phyloP scores from a whole-genome alignment of 2,888 invertebrate species.

The Rhabditophanes sp. region DNA sequence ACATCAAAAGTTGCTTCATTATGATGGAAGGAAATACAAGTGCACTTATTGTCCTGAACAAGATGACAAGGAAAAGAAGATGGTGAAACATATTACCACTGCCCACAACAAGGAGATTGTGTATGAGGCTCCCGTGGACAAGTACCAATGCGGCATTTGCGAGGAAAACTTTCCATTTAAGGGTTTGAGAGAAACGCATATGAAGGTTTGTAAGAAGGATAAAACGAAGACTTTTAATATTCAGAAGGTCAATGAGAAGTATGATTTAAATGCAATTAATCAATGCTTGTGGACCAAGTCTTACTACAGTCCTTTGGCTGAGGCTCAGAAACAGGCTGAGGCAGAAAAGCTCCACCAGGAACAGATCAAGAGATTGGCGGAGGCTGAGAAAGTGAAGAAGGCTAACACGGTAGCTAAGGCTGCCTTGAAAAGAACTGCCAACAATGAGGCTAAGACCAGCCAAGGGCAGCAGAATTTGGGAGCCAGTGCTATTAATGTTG shows the following conservation, averaged over 20 bases:
- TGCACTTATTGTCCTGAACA: constrained; percentile 37
- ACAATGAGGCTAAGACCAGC: too few relatives aligned
- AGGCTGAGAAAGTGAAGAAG: too few relatives aligned
- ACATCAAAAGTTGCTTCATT: constrained; percentile 28
- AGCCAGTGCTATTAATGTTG: too few relatives aligned
- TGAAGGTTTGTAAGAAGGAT: constrained; percentile 32
- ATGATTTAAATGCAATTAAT: constrained; percentile 14
- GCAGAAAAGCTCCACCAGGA: background rate
- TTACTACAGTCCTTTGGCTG: constrained; percentile 14
- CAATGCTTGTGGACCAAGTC: constrained; percentile 41
- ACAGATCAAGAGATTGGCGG: too few relatives aligned
- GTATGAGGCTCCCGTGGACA: constrained; percentile 23
- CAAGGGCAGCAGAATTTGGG: too few relatives aligned
- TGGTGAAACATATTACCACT: constrained; percentile 1
- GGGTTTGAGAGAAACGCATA: constrained; percentile 18
- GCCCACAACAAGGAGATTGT: constrained; percentile 12
- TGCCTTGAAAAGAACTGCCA: too few relatives aligned
- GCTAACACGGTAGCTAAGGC: too few relatives aligned
- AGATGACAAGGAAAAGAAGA: too few relatives aligned
- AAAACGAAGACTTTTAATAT: constrained; percentile 19
- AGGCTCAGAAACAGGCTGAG: background rate
- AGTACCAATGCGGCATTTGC: constrained; percentile 36
- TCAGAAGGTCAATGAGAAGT: constrained; percentile 12
- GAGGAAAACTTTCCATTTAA: constrained; percentile 39
- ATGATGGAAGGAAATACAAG: constrained; percentile 20